A percentile compares a stretch with the other conserved stretches of the same genome.
phyloP scores from a whole-genome alignment of 2,888 invertebrate species.

The Hofmannophila pseudospretella region DNA sequence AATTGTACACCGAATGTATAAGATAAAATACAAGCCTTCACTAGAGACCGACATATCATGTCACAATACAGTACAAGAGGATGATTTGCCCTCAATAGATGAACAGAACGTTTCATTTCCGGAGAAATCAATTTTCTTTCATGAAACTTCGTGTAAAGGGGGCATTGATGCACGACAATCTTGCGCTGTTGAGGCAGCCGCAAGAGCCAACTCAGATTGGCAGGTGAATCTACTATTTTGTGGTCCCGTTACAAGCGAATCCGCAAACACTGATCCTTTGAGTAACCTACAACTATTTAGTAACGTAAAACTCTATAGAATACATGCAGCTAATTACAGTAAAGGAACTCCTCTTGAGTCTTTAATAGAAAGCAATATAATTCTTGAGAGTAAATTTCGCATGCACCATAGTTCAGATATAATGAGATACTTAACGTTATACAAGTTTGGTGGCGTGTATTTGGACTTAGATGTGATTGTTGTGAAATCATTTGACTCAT shows the following conservation, averaged over 20 bases:
- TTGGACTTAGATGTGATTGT: constrained; percentile 6
- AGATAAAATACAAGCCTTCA: too few relatives aligned
- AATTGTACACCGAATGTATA: too few relatives aligned
- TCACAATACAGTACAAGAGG: too few relatives aligned
- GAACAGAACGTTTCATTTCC: too few relatives aligned
- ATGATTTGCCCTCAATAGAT: too few relatives aligned
- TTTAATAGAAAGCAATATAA: constrained; percentile 59
- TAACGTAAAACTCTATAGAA: constrained; percentile 71
- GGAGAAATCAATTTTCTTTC: constrained; percentile 74
- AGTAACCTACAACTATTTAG: constrained; percentile 44
- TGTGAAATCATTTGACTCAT: too few relatives aligned
- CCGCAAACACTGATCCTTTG: not conserved
- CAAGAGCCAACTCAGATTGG: constrained; percentile 71
- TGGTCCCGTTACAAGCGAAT: not conserved
- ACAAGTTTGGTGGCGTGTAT: constrained; percentile 79
- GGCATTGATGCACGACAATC: constrained; percentile 72
- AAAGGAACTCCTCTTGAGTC: constrained; percentile 75
- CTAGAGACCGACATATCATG: too few relatives aligned
- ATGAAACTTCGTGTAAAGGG: constrained; percentile 78
- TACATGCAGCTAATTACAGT: constrained; percentile 71
- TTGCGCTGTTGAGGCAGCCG: constrained; percentile 81
- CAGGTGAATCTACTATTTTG: constrained; percentile 55
- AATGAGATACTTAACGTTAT: constrained; percentile 79
- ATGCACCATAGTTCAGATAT: constrained; percentile 80
- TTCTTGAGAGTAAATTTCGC: too few relatives aligned